Conservation (phyloP, 2,797 vertebrate species). For the Diplodus sargus region DNA sequence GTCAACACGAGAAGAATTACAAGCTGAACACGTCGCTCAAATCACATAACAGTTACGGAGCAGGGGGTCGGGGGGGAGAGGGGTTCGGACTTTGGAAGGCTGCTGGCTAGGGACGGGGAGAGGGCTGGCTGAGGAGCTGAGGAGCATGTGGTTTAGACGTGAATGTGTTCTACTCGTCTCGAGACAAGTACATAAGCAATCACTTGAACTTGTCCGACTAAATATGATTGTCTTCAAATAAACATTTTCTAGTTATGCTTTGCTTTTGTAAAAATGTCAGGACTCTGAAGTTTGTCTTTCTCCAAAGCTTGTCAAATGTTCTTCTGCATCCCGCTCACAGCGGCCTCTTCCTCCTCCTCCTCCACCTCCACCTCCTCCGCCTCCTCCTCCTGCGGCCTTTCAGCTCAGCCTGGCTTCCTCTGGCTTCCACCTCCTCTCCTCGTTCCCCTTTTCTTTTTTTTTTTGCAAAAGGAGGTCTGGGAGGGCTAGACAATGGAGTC, state of each 20-base stretch:
- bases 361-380: constrained; percentile 34
- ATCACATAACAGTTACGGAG: constrained; percentile 88
- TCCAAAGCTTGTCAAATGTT: constrained; percentile 71
- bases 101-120: constrained; percentile 72
- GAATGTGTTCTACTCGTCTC: constrained; percentile 83
- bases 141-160: constrained; percentile 81
- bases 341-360: constrained; percentile 44
- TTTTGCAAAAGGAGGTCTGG: constrained; percentile 44
- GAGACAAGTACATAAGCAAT: constrained; percentile 86
- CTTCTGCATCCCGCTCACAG: constrained; percentile 67
- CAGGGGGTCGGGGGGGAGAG: constrained; percentile 61
- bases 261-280: constrained; percentile 83
- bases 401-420: constrained; percentile 72
- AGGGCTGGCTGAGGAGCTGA: constrained; percentile 75
- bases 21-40: constrained; percentile 87
- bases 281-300: constrained; percentile 78
- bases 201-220: constrained; percentile 86
- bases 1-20: constrained; percentile 88
- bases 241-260: constrained; percentile 82
- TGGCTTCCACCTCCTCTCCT: constrained; percentile 72
- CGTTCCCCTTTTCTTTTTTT: constrained; percentile 51
- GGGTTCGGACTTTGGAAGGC: constrained; percentile 77
- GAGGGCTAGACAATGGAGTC: constrained; percentile 92
- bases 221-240: constrained; percentile 95
- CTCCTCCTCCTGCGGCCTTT: constrained; percentile 46